Evolutionary conservation across 2,888 invertebrate species (phyloP).

Genomic region (Amaurobius ferox): DNA sequence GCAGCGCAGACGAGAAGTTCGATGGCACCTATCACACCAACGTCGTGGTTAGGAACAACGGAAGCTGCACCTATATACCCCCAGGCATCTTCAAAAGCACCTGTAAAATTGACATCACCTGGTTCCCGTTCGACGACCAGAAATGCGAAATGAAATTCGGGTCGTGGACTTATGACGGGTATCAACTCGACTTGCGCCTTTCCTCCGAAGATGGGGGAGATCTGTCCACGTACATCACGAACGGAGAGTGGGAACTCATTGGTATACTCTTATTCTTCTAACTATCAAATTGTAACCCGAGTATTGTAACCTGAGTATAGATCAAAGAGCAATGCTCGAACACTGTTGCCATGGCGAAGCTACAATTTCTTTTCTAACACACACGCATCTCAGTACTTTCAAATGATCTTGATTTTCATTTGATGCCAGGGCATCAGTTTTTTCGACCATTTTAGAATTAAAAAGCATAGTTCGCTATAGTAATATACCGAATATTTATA

Average conservation of each 20-base stretch:
- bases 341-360: no score
- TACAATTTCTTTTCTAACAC: no score
- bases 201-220: conserved; percentile 96
- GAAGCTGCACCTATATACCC: conserved; percentile 96
- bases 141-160: conserved; percentile 99
- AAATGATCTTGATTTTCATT: no score
- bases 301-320: no score
- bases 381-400: no score
- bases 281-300: no score
- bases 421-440: no score
- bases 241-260: conserved; percentile 99
- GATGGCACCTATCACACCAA: conserved; percentile 99
- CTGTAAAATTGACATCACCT: conserved; percentile 99
- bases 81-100: conserved; percentile 99
- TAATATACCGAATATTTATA: no score
- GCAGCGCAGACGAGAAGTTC: conserved; percentile 98
- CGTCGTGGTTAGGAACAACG: conserved; percentile 96
- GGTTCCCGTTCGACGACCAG: conserved; percentile 99
- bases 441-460: no score
- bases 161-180: conserved; percentile 99
- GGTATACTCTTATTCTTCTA: no score
- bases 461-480: no score
- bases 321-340: no score
- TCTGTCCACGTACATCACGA: conserved; percentile 97
- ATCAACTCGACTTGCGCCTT: conserved; percentile 95